These are phyloP conservation scores for Papilio demoleus DNA, from an alignment of 2,888 invertebrate genomes.

Conservation along the genomic window DNA sequence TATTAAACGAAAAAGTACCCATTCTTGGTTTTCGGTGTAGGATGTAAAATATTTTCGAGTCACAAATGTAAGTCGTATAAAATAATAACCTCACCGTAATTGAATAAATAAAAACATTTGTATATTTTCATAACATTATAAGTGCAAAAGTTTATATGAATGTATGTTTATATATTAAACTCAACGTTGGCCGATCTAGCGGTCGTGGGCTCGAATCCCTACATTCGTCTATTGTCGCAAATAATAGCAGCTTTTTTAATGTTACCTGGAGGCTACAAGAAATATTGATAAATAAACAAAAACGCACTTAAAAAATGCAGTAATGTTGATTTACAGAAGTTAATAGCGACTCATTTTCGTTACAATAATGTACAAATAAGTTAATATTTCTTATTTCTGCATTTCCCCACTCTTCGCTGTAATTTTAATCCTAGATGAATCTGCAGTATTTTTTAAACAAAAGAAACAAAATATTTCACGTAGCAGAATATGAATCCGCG, in stretches of 20 bases:
- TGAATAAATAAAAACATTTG: constrained; percentile 36
- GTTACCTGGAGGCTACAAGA: too few species aligned
- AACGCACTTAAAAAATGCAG: too few species aligned
- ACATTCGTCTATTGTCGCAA: too few species aligned
- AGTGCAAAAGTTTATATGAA: not conserved
- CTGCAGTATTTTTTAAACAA: constrained; percentile 33
- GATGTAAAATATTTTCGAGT: constrained; percentile 34
- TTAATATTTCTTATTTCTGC: constrained; percentile 5
- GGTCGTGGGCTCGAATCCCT: too few species aligned
- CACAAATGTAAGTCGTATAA: constrained; percentile 36
- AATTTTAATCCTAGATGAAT: constrained; percentile 30
- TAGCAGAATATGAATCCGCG: constrained; percentile 29
- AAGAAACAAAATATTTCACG: constrained; percentile 31
- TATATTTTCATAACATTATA: constrained; percentile 30
- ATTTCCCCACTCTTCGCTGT: not conserved
- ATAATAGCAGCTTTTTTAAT: too few species aligned
- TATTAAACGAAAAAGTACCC: not conserved
- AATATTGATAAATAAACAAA: too few species aligned
- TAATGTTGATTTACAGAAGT: not conserved
- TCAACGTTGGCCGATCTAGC: too few species aligned
- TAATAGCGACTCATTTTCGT: not conserved
- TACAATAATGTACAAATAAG: not conserved
- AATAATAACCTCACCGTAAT: constrained; percentile 30
- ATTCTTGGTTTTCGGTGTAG: constrained; percentile 5
- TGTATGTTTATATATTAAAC: too few species aligned